Percentiles rank a stretch among this genome's conserved stretches.
phyloP scores from a whole-genome alignment of 2,113 vertebrate genomes.

The Hiodon alosoides region DNA sequence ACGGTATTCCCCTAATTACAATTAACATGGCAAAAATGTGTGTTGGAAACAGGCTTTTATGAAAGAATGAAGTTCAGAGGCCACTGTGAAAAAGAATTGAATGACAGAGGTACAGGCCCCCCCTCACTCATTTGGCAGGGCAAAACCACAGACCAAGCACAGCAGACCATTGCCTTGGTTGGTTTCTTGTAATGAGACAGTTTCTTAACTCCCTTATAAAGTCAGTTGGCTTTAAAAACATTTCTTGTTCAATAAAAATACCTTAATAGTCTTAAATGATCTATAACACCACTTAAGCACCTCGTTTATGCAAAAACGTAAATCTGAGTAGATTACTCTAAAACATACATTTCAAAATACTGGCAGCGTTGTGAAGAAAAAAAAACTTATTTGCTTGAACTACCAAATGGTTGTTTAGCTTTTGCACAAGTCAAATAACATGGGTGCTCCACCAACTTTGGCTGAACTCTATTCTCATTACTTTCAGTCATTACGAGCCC shows the following conservation, averaged over 20 bases:
- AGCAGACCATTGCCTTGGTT: not conserved
- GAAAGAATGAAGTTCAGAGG: not conserved
- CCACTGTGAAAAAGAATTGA: not conserved
- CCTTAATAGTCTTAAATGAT: not conserved
- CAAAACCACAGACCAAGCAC: not conserved
- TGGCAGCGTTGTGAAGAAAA: not conserved
- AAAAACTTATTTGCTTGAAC: no score
- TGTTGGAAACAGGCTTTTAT: no score
- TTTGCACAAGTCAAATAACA: not conserved
- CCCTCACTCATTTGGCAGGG: no score
- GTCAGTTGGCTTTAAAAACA: not conserved
- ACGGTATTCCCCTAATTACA: not conserved
- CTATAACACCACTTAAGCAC: not conserved
- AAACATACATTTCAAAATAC: not conserved
- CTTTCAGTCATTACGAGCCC: slow-evolving; percentile 40
- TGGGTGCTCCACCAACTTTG: slow-evolving; percentile 38
- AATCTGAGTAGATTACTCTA: not conserved
- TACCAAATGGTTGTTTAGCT: slow-evolving; percentile 3
- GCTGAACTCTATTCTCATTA: slow-evolving; percentile 49
- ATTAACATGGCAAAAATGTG: not conserved
- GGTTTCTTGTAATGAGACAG: not conserved
- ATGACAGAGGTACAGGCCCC: no score
- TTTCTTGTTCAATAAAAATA: not conserved
- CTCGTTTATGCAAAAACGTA: no score
- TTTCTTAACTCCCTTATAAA: not conserved